Evolutionary conservation across 2,113 vertebrate genomes (phyloP).

Genomic region (Pan troglodytes): NHGRI_mPanTro3-v2.1_pri NC_072417.2:24151001-24151500

Average conservation of each 20-base stretch:
- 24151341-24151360: background rate
- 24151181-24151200: background rate
- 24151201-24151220: background rate
- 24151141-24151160: background rate
- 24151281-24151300: fast-evolving
- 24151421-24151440: background rate
- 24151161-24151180: background rate
- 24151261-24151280: background rate
- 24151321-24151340: background rate
- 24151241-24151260: background rate
- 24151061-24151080: background rate
- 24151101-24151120: background rate
- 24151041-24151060: background rate
- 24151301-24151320: background rate
- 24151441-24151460: background rate
- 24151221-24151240: background rate
- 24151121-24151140: background rate
- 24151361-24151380: too few species aligned
- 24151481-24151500: background rate
- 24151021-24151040: background rate
- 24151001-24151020: background rate
- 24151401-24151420: background rate
- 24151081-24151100: background rate
- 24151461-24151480: background rate
- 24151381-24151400: background rate